Percentiles rank a stretch among this genome's conserved stretches.
Conservation (phyloP, 2,113 vertebrate genomes). For the Patagioenas fasciata region DNA sequence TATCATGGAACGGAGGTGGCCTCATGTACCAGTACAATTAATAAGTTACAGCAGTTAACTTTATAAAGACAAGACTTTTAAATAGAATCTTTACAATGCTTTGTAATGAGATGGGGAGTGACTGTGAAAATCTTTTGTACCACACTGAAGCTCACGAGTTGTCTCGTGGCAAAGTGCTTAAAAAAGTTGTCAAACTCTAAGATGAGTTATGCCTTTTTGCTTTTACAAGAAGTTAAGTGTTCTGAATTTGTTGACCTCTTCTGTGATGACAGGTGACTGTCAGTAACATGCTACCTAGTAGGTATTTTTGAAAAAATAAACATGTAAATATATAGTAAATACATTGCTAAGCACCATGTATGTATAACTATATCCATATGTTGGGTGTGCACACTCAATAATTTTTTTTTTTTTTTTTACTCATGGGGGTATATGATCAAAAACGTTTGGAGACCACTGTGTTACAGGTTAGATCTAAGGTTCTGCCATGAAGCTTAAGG, state of each 20-base stretch:
- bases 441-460: background rate
- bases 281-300: background rate
- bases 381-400: background rate
- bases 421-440: background rate
- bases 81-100: background rate
- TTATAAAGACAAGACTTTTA: background rate
- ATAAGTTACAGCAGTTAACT: rapidly evolving
- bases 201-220: background rate
- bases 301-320: background rate
- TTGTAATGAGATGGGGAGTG: background rate
- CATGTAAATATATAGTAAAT: background rate
- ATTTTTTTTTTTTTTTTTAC: background rate
- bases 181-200: background rate
- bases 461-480: background rate
- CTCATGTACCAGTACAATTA: background rate
- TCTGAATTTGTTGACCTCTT: background rate
- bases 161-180: background rate
- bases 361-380: background rate
- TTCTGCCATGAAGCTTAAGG: background rate
- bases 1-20: background rate
- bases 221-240: background rate
- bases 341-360: background rate
- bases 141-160: background rate
- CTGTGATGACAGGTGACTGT: background rate
- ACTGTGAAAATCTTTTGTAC: background rate